Evolutionary conservation across 2,888 invertebrate species (phyloP), one percentile per base, ranked within the genome.

Genomic region (Labia minor): DNA sequence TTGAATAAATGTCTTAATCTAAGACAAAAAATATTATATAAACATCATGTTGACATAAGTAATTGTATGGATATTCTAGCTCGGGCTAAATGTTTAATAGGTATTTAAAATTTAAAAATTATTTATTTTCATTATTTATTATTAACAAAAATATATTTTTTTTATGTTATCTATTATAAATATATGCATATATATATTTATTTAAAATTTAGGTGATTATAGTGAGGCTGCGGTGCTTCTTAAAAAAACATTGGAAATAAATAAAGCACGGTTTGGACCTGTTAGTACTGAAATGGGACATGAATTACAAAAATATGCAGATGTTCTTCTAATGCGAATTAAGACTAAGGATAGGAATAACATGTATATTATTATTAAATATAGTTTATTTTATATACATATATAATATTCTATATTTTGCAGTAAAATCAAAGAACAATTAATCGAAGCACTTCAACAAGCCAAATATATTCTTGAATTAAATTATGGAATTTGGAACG

Each of bases 281-380:
- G 80, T 81, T 64, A 87, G 88, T 73, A 81, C 86, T 16, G 88
- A 88, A 74, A 78, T 85, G 37, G 85, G 83, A 0, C 81, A 85
- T 69, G 87, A 87, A 73, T 76, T 87, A 20, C 80, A 85, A 65
- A 87, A 87, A 73, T 78, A 85, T 19, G 80, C 84, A 0, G 85
- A 86, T 70, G 79, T 86, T 20, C 49, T 49, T 49, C 68, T 16
- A 71, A 72, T 61, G 68, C 78, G 0, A 77, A 77, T 6, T 76
- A 75, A 67, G 74, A 77, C 1, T 79, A 79, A 1, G 77, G 78
- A 68, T 78, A 79, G 81, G 80, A 71, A 69, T 69, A 64, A 63
- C 37, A 63, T 66, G n/a, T 33, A 61, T 11, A 4, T 65, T 71
- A 68, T 20, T 67, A 70, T 73, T 67, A 75, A 72, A 75, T 75